These are phyloP conservation scores for Cliona cf. orientalis DNA, from an alignment of 37 sponge, comb jelly and placozoan genomes.

Conservation along the genomic window DNA sequence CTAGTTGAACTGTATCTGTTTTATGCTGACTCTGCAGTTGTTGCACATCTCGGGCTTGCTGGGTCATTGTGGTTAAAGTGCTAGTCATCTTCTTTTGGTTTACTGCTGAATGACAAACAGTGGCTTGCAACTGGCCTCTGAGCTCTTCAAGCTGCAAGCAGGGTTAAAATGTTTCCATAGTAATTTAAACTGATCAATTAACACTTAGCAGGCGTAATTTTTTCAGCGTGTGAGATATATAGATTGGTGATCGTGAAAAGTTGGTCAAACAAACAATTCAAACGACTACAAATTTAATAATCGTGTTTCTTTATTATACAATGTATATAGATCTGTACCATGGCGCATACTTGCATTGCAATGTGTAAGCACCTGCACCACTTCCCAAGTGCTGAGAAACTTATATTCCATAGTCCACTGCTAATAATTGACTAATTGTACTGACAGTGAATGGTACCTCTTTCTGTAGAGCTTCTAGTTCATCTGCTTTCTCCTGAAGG, in stretches of 20 bases:
- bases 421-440: not conserved
- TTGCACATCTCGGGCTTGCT: not conserved
- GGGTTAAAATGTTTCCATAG: too few species aligned
- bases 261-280: too few species aligned
- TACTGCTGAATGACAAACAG: not conserved
- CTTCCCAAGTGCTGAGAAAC: not conserved
- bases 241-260: too few species aligned
- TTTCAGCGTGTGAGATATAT: too few species aligned
- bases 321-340: not conserved
- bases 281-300: too few species aligned
- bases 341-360: not conserved
- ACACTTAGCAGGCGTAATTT: too few species aligned
- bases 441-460: too few species aligned
- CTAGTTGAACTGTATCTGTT: not conserved
- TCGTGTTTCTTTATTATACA: too few species aligned
- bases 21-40: not conserved
- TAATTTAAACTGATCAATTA: too few species aligned
- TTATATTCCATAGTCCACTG: not conserved
- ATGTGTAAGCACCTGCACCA: not conserved
- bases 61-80: not conserved
- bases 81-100: not conserved
- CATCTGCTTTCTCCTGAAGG: constrained; percentile 19
- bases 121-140: not conserved
- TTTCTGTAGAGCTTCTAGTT: not conserved
- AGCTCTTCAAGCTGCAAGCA: constrained; percentile 6